Percentiles rank a stretch among this genome's conserved stretches.
Conservation (phyloP, 2,113 vertebrate genomes). For the Pluvialis apricaria region DNA sequence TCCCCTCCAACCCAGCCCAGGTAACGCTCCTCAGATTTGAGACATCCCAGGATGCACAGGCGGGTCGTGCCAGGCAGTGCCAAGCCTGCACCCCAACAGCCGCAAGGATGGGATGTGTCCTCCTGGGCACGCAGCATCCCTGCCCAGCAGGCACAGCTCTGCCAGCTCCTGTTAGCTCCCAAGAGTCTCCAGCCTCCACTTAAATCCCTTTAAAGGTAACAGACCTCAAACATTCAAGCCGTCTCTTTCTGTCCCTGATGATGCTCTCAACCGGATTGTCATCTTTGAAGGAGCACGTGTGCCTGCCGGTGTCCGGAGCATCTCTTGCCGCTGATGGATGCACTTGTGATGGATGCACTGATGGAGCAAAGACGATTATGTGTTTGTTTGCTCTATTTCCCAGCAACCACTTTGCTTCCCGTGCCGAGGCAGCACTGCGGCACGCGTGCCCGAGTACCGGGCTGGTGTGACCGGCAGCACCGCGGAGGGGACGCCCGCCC, state of each 20-base stretch:
- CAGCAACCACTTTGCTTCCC: background rate
- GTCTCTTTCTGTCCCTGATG: background rate
- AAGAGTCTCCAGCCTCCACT: background rate
- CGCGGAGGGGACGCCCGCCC: rapidly evolving
- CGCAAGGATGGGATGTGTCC: background rate
- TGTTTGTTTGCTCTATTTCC: background rate
- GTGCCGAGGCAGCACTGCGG: rapidly evolving
- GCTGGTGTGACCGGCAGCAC: rapidly evolving
- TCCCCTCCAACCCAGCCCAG: background rate
- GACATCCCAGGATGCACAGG: background rate
- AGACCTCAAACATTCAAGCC: rapidly evolving
- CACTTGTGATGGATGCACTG: background rate
- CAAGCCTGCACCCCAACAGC: background rate
- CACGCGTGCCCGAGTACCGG: rapidly evolving
- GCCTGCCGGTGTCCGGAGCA: rapidly evolving
- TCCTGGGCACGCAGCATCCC: background rate
- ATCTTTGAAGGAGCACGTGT: rapidly evolving
- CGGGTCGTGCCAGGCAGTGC: rapidly evolving
- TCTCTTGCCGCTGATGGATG: background rate
- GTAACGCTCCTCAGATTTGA: rapidly evolving
- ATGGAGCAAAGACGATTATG: background rate
- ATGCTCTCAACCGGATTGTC: rapidly evolving
- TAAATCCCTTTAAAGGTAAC: background rate
- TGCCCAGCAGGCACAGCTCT: rapidly evolving
- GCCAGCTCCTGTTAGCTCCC: background rate